These are phyloP conservation scores for Elgaria multicarinata DNA, from an alignment of 2,113 vertebrate genomes.

Conservation along the genomic window DNA sequence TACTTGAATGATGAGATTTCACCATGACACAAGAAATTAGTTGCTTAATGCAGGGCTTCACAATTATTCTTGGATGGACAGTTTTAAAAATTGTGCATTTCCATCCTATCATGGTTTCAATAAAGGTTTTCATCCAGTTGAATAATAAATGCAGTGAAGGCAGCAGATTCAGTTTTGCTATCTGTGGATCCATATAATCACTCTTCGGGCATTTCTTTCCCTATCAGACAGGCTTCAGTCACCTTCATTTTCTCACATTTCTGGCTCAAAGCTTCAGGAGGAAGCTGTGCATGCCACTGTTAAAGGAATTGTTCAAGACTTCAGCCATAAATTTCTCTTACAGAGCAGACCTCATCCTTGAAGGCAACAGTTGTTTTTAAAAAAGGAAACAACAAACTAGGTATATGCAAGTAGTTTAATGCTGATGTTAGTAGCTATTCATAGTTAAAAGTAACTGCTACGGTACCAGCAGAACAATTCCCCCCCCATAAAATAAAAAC, in stretches of 20 bases:
- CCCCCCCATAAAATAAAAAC: not conserved
- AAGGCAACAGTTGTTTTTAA: slow-evolving; percentile 56
- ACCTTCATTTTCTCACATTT: slow-evolving; percentile 70
- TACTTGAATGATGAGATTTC: not conserved
- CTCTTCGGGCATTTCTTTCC: slow-evolving; percentile 55
- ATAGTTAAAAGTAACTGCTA: slow-evolving; percentile 49
- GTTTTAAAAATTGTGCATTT: slow-evolving; percentile 45
- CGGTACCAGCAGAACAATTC: slow-evolving; percentile 28
- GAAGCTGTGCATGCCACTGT: slow-evolving; percentile 50
- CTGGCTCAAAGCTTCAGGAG: slow-evolving; percentile 60
- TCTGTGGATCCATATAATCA: slow-evolving; percentile 47
- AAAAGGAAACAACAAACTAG: slow-evolving; percentile 28
- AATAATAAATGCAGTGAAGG: slow-evolving; percentile 58
- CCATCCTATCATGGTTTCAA: slow-evolving; percentile 39
- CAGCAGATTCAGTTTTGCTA: slow-evolving; percentile 34
- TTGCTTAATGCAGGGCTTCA: slow-evolving; percentile 40
- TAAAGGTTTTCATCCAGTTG: slow-evolving; percentile 48
- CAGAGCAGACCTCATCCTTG: slow-evolving; percentile 58
- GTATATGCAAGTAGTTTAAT: slow-evolving; percentile 42
- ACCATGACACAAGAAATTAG: not conserved
- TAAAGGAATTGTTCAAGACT: slow-evolving; percentile 66
- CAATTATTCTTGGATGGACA: slow-evolving; percentile 42
- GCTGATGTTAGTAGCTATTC: slow-evolving; percentile 52
- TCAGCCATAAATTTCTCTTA: slow-evolving; percentile 61
- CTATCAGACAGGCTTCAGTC: slow-evolving; percentile 69